phyloP scores from a whole-genome alignment of 37 sponge, comb jelly and placozoan genomes.

The Eunapius fragilis region DNA sequence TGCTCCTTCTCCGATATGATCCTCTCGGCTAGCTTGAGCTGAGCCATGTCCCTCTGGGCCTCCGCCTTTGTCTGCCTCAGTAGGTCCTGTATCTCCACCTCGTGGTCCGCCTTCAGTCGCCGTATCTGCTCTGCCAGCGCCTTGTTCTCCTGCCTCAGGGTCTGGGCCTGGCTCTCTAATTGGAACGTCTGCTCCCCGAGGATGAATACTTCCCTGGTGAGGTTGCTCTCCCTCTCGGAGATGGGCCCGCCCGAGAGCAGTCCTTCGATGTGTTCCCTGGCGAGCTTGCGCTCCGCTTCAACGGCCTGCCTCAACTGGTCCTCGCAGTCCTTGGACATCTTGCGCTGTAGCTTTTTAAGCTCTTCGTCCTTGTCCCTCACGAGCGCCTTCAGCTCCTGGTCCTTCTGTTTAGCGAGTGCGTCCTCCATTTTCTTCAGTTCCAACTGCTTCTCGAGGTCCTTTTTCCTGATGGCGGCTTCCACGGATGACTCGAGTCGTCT shows the following conservation, averaged over 20 bases:
- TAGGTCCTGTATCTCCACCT: constrained; percentile 37
- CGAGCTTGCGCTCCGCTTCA: constrained; percentile 32
- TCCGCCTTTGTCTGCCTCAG: constrained; percentile 57
- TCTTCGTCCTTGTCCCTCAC: constrained; percentile 65
- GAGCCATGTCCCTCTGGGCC: constrained; percentile 67
- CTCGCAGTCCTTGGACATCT: constrained; percentile 44
- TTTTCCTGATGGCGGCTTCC: constrained; percentile 35
- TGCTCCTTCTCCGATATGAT: constrained; percentile 71
- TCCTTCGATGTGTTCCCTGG: constrained; percentile 21
- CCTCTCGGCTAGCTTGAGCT: constrained; percentile 71
- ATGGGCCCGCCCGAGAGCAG: constrained; percentile 31
- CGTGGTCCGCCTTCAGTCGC: constrained; percentile 62
- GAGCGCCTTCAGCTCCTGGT: constrained; percentile 41
- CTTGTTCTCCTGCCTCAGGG: constrained; percentile 51
- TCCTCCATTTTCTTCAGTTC: constrained; percentile 70
- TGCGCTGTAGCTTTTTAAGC: constrained; percentile 39
- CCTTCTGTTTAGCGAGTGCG: constrained; percentile 41
- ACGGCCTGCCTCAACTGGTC: constrained; percentile 34
- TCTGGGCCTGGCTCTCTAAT: constrained; percentile 48
- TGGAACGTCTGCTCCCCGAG: constrained; percentile 54
- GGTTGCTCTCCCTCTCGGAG: constrained; percentile 32
- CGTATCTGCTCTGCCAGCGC: constrained; percentile 55
- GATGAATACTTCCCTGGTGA: constrained; percentile 64
- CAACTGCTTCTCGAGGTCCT: constrained; percentile 55
- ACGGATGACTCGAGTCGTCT: constrained; percentile 34